Evolutionary conservation across 2,113 vertebrate species (phyloP).

Genomic region (Dromas ardeola): DNA sequence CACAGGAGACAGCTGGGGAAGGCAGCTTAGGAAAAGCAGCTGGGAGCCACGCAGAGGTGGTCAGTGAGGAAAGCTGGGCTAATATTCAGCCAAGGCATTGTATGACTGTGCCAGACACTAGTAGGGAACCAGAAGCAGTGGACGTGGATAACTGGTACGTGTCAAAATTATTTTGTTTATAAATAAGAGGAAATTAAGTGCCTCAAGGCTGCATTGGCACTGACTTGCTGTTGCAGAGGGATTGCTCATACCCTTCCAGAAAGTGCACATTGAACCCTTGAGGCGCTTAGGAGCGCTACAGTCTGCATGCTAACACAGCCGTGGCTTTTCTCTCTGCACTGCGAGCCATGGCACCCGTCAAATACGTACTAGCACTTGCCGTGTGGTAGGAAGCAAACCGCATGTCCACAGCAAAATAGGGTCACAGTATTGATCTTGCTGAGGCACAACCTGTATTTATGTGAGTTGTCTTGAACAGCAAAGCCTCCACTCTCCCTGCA

Average conservation of each 20-base stretch:
- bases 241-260: not conserved
- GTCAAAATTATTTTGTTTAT: not conserved
- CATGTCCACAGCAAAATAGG: not conserved
- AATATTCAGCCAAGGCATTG: not conserved
- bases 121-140: not conserved
- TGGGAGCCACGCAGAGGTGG: not conserved
- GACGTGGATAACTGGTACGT: rapidly evolving
- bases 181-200: not conserved
- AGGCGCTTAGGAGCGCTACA: not conserved
- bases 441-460: not conserved
- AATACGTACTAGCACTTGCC: not conserved
- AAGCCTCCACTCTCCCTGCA: not conserved
- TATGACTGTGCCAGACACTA: not conserved
- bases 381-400: not conserved
- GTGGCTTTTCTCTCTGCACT: not conserved
- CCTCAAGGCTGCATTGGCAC: not conserved
- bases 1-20: not conserved
- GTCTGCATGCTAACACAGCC: not conserved
- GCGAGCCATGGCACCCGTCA: not conserved
- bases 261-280: not conserved
- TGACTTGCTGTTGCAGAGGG: not conserved
- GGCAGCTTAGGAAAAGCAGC: not conserved
- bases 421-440: not conserved
- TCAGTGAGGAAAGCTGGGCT: not conserved
- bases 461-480: not conserved